Percentiles rank a stretch among this genome's conserved stretches.
Evolutionary conservation across 2,888 invertebrate genomes (phyloP).

Genomic region (Vandiemenella viatica): DNA sequence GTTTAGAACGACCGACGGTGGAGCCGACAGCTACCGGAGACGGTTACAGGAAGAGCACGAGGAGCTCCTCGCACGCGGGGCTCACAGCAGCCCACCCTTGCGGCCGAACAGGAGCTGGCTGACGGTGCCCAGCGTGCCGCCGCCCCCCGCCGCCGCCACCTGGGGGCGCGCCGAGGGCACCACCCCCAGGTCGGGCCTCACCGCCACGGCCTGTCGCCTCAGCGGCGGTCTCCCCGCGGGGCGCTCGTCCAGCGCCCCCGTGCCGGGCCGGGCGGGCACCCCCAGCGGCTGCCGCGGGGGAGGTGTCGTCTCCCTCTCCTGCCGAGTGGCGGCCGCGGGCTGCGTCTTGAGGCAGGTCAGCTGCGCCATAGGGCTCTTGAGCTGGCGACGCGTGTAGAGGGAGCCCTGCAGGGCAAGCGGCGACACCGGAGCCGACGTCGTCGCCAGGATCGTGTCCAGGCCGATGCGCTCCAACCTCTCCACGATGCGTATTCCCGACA

Average conservation of each 20-base stretch:
- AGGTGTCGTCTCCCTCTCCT: constrained; percentile 20
- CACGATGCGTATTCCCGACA: constrained; percentile 40
- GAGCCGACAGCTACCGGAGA: too few species aligned
- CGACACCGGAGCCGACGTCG: constrained; percentile 40
- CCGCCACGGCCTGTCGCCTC: constrained; percentile 7
- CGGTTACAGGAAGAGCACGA: too few species aligned
- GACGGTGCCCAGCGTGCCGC: constrained; percentile 49
- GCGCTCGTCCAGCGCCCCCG: constrained; percentile 25
- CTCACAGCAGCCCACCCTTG: constrained; percentile 68
- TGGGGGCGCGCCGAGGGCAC: constrained; percentile 19
- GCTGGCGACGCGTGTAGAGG: constrained; percentile 40
- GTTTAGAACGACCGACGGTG: too few species aligned
- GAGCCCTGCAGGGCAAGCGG: constrained; percentile 47
- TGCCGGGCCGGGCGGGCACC: constrained; percentile 33
- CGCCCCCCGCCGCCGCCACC: constrained; percentile 18
- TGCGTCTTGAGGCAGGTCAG: constrained; percentile 47
- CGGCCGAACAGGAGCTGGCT: constrained; percentile 68
- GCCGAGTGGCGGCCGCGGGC: constrained; percentile 17
- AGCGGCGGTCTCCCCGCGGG: constrained; percentile 32
- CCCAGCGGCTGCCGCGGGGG: constrained; percentile 28
- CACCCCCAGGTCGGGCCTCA: constrained; percentile 25
- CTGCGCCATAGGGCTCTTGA: constrained; percentile 67
- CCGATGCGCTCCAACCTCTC: constrained; percentile 54
- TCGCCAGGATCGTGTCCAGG: constrained; percentile 48
- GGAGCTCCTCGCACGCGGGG: too few species aligned